Percentiles rank a stretch among this genome's conserved stretches.
Evolutionary conservation across 1,140 invertebrate genomes (phyloP).

Genomic region (Camponotus vicinus): DNA sequence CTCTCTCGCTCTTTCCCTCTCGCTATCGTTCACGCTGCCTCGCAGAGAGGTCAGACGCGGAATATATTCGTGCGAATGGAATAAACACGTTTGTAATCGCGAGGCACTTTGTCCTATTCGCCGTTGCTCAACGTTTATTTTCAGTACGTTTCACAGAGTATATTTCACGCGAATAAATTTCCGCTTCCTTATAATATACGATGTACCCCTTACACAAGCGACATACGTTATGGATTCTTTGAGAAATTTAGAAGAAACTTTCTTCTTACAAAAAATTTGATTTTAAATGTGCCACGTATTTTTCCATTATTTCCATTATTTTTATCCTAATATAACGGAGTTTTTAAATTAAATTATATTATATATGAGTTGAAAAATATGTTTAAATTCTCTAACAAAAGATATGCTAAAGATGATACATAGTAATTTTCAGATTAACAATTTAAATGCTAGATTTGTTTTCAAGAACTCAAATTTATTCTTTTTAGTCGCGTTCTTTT

Average conservation of each 20-base stretch:
- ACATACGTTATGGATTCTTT: neutral
- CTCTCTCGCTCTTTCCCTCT: slow-evolving; percentile 16
- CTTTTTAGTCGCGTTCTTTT: neutral
- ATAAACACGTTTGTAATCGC: slow-evolving; percentile 56
- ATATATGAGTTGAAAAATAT: neutral
- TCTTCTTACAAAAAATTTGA: neutral
- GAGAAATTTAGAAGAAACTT: neutral
- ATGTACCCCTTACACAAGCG: neutral
- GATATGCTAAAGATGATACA: neutral
- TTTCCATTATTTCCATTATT: neutral
- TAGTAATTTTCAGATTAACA: neutral
- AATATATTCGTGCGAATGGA: slow-evolving; percentile 41
- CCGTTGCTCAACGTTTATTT: neutral
- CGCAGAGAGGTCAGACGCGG: slow-evolving; percentile 41
- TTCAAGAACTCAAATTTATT: neutral
- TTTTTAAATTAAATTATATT: neutral
- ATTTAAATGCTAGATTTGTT: neutral
- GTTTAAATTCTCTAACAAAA: neutral
- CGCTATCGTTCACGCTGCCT: slow-evolving; percentile 31
- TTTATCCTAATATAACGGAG: neutral
- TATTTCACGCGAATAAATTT: slow-evolving; percentile 41
- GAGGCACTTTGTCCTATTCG: slow-evolving; percentile 37
- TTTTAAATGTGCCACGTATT: neutral
- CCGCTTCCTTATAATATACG: slow-evolving; percentile 12
- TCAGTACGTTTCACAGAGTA: neutral